Conservation (phyloP, 2,113 vertebrate genomes). For the Hippoglossus stenolepis region DNA sequence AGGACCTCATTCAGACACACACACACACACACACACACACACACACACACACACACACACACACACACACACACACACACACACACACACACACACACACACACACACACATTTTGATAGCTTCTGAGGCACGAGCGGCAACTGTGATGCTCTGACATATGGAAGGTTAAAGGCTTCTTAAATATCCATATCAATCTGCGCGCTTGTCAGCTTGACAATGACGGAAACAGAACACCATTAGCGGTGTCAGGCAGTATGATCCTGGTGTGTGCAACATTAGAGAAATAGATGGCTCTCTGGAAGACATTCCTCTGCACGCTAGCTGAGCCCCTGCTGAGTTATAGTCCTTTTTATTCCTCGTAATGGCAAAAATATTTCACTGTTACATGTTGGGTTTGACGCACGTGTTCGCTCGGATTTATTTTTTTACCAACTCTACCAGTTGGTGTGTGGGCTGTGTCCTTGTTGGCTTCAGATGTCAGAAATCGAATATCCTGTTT, state of each 20-base stretch:
- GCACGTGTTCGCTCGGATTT: neutral
- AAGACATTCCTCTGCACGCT: slow-evolving; percentile 61
- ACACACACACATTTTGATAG: slow-evolving; percentile 57
- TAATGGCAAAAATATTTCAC: slow-evolving; percentile 4
- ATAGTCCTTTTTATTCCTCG: neutral
- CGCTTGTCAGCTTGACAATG: slow-evolving; percentile 79
- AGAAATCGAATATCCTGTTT: slow-evolving; percentile 61
- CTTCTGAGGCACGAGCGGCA: slow-evolving; percentile 48
- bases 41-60: no score
- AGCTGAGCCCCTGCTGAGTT: slow-evolving; percentile 21
- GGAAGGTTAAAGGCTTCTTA: slow-evolving; percentile 76
- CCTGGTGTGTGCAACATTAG: slow-evolving; percentile 75
- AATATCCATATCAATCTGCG: slow-evolving; percentile 84
- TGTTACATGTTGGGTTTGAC: neutral
- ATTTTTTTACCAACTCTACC: neutral
- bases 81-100: slow-evolving; percentile 26
- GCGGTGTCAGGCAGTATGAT: slow-evolving; percentile 52
- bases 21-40: slow-evolving; percentile 3
- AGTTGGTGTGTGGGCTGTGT: neutral
- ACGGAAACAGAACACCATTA: slow-evolving; percentile 77
- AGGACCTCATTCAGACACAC: slow-evolving; percentile 17
- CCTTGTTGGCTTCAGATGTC: slow-evolving; percentile 9
- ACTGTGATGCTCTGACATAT: slow-evolving; percentile 69
- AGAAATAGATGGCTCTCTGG: slow-evolving; percentile 70
- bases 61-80: slow-evolving; percentile 35